These are phyloP conservation scores for Paedocypris sp. DNA, from an alignment of 2,113 vertebrate species.

Conservation along the genomic window DNA sequence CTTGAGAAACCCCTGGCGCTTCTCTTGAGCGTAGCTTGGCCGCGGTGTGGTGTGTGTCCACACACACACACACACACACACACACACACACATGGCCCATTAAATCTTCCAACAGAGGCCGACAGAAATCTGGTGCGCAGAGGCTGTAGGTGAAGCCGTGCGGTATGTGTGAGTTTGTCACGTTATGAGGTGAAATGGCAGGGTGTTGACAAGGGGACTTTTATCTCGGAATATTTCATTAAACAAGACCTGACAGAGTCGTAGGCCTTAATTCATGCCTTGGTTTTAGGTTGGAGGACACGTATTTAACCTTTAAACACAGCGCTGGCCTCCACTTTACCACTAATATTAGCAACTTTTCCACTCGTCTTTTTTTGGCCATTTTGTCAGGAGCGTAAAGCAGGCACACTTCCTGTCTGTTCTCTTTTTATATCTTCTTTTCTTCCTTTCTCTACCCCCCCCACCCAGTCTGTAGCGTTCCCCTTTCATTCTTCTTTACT, in stretches of 20 bases:
- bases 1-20: slow-evolving; percentile 45
- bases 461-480: no score
- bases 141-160: not conserved
- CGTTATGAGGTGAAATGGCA: slow-evolving; percentile 30
- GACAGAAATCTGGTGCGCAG: slow-evolving; percentile 11
- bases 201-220: slow-evolving; percentile 30
- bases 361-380: no score
- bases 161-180: slow-evolving; percentile 13
- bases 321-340: no score
- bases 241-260: slow-evolving; percentile 35
- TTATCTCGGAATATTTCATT: slow-evolving; percentile 35
- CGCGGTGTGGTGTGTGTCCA: slow-evolving; percentile 17
- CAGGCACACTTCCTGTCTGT: no score
- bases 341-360: no score
- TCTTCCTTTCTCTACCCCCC: no score
- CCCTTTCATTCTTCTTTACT: no score
- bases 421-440: no score
- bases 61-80: not conserved
- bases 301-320: not conserved
- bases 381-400: no score
- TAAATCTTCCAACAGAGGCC: not conserved
- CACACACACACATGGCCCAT: not conserved
- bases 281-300: not conserved
- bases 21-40: slow-evolving; percentile 46
- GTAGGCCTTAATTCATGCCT: slow-evolving; percentile 15